These are phyloP conservation scores for Graptemys geographica DNA, from an alignment of 2,797 vertebrate species.

Conservation along the genomic window DNA sequence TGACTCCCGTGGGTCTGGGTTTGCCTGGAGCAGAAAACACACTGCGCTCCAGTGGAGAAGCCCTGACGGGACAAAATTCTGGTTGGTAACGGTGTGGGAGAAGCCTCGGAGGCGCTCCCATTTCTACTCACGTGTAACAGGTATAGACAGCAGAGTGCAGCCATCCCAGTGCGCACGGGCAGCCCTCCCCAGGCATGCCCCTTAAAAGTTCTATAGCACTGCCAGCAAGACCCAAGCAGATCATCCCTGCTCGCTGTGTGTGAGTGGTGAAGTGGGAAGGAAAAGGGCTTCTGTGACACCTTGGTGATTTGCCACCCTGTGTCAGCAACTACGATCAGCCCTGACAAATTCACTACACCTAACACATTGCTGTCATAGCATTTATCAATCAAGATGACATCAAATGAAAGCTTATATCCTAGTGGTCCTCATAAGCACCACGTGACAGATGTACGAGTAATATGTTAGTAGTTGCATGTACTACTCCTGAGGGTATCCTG, in stretches of 20 bases:
- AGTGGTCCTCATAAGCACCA: background rate
- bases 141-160: background rate
- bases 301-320: too few relatives aligned
- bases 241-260: background rate
- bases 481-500: too few relatives aligned
- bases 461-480: background rate
- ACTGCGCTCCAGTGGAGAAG: background rate
- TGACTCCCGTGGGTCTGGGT: background rate
- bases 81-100: background rate
- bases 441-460: background rate
- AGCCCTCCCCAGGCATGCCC: background rate
- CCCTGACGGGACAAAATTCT: background rate
- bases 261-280: background rate
- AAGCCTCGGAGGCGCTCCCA: background rate
- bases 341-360: too few relatives aligned
- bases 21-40: background rate
- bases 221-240: background rate
- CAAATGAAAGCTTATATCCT: background rate
- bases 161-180: background rate
- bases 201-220: background rate
- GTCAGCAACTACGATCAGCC: too few relatives aligned
- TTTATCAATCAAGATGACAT: background rate
- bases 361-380: too few relatives aligned
- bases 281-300: background rate
- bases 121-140: background rate